A percentile compares a stretch with the other conserved stretches of the same genome.
These are phyloP conservation scores for Perodicticus potto DNA, from an alignment of 2,797 vertebrate species.

Conservation along the genomic window DNA sequence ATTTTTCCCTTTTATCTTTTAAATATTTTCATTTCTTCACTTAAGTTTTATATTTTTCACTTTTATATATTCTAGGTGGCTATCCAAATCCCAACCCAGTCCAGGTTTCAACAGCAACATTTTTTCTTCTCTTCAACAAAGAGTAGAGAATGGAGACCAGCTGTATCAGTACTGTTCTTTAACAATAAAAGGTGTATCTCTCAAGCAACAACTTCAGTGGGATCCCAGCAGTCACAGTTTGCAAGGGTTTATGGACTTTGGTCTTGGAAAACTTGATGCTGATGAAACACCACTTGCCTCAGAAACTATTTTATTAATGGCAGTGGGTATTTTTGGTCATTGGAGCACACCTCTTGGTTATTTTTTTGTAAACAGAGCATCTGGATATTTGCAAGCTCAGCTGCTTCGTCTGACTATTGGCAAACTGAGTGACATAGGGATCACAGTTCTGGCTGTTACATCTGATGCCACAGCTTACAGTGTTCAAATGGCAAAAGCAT, in stretches of 20 bases:
- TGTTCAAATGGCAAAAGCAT: slow-evolving; percentile 79
- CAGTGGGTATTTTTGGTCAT: slow-evolving; percentile 76
- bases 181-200: slow-evolving; percentile 72
- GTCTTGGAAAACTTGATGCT: slow-evolving; percentile 77
- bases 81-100: slow-evolving; percentile 70
- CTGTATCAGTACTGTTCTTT: slow-evolving; percentile 74
- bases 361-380: slow-evolving; percentile 78
- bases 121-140: slow-evolving; percentile 82
- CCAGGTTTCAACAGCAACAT: slow-evolving; percentile 83
- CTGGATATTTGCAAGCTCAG: slow-evolving; percentile 80
- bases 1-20: not conserved
- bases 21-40: not conserved
- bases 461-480: slow-evolving; percentile 58
- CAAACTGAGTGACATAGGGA: slow-evolving; percentile 80
- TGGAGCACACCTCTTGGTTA: slow-evolving; percentile 85
- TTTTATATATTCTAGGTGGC: slow-evolving; percentile 80
- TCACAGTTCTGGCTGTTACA: slow-evolving; percentile 80
- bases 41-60: rapidly evolving
- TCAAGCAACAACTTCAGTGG: slow-evolving; percentile 83
- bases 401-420: slow-evolving; percentile 82
- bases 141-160: slow-evolving; percentile 77
- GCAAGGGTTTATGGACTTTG: slow-evolving; percentile 82
- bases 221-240: slow-evolving; percentile 41
- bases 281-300: slow-evolving; percentile 82
- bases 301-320: slow-evolving; percentile 81